A percentile compares a stretch with the other conserved stretches of the same genome.
phyloP scores from a whole-genome alignment of 2,113 vertebrate species.

The Columba livia region DNA sequence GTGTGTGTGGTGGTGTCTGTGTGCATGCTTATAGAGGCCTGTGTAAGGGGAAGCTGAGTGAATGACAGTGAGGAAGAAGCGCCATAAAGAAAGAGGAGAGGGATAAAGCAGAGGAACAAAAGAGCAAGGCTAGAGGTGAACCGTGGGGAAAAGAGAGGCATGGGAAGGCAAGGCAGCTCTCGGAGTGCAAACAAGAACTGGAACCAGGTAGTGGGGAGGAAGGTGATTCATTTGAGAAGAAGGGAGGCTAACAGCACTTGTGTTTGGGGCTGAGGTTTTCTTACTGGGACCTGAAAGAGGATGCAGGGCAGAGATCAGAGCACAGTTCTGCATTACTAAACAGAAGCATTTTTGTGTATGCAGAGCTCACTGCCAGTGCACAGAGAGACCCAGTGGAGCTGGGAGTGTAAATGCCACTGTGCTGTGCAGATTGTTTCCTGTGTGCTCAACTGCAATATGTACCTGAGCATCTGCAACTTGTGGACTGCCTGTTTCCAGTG shows the following conservation, averaged over 20 bases:
- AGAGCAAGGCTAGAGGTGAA: not conserved
- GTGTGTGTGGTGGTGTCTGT: too few relatives aligned
- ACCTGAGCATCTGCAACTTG: not conserved
- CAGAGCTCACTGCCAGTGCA: not conserved
- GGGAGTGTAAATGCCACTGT: slow-evolving; percentile 13
- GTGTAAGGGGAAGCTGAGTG: not conserved
- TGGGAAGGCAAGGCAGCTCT: not conserved
- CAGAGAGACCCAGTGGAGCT: not conserved
- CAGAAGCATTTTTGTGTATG: not conserved
- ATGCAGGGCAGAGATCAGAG: not conserved
- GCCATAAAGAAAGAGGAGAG: not conserved
- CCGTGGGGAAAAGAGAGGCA: not conserved
- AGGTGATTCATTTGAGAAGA: not conserved
- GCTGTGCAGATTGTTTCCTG: not conserved
- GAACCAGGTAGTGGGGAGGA: not conserved
- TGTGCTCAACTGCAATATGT: not conserved
- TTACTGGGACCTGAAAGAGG: not conserved
- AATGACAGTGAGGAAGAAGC: not conserved
- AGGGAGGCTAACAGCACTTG: not conserved
- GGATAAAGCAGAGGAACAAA: not conserved
- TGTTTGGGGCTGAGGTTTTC: not conserved
- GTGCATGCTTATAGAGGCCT: not conserved
- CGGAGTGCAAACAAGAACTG: not conserved
- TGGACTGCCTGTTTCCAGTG: not conserved
- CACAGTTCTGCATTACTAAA: not conserved